A percentile compares a stretch with the other conserved stretches of the same genome.
Conservation (phyloP, 1,140 invertebrate species). For the Oscheius sp. region DNA sequence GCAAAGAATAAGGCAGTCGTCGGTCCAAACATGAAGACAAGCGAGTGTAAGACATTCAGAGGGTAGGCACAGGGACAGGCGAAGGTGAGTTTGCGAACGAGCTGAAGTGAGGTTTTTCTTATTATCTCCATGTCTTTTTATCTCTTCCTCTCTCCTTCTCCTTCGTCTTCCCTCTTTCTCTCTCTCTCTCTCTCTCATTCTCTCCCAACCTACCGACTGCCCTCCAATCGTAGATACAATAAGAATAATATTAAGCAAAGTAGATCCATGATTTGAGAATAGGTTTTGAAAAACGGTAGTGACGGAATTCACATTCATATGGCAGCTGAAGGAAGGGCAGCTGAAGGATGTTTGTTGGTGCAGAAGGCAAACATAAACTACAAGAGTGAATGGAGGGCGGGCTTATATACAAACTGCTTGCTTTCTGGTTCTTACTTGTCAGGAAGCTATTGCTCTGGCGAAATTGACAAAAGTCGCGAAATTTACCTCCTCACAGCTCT, state of each 20-base stretch:
- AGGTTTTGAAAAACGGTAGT: conserved; percentile 35
- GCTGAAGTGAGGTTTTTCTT: conserved; percentile 38
- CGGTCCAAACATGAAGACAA: conserved; percentile 50
- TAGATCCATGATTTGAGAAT: conserved; percentile 49
- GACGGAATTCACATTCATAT: conserved; percentile 26
- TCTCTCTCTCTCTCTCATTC: neutral
- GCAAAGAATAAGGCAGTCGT: conserved; percentile 47
- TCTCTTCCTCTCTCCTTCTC: neutral
- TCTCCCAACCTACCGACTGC: conserved; percentile 48
- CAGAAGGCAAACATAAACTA: too few species aligned
- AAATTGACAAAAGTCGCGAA: too few species aligned
- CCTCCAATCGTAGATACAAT: conserved; percentile 58
- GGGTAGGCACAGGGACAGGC: conserved; percentile 53
- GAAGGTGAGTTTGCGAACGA: conserved; percentile 50
- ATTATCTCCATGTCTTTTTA: neutral
- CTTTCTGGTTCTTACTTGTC: too few species aligned
- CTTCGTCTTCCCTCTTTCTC: neutral
- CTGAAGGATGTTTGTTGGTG: too few species aligned
- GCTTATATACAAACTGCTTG: too few species aligned
- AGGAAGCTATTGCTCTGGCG: too few species aligned
- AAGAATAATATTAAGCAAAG: conserved; percentile 51
- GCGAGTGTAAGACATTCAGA: conserved; percentile 47
- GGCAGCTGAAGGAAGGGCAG: neutral
- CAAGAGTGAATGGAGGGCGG: too few species aligned
- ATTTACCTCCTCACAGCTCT: too few species aligned